Evolutionary conservation across 2,888 invertebrate species (phyloP).

Genomic region (Drosophila suboccidentalis): DNA sequence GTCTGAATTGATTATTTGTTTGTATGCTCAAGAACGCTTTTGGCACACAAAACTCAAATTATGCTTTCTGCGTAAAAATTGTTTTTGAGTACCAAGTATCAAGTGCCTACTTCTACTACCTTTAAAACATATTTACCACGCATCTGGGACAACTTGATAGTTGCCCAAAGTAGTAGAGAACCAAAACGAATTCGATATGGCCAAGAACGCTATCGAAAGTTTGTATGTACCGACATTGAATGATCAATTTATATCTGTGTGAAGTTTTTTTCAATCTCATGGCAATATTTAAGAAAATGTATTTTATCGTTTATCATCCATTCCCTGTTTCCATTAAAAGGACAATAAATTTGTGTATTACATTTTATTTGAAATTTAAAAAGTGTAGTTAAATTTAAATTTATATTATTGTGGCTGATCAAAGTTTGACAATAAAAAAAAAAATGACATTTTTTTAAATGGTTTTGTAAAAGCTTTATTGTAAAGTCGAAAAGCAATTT

Average conservation of each 20-base stretch:
- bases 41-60: conserved; percentile 62
- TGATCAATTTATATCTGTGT: not conserved
- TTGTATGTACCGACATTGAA: not conserved
- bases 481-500: no score
- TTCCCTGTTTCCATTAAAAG: not conserved
- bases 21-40: conserved; percentile 49
- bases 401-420: no score
- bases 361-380: no score
- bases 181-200: not conserved
- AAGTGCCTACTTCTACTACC: not conserved
- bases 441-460: no score
- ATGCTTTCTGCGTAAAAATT: conserved; percentile 37
- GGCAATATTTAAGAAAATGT: no score
- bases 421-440: not conserved
- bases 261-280: no score
- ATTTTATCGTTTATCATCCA: not conserved
- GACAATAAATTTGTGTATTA: no score
- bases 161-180: not conserved
- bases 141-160: not conserved
- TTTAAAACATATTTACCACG: not conserved
- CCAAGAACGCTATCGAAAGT: not conserved
- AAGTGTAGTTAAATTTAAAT: no score
- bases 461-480: not conserved
- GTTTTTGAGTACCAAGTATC: not conserved
- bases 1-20: conserved; percentile 64